phyloP scores from a whole-genome alignment of 92 coral and sea anemone species.

The Meandrina meandrites region DNA sequence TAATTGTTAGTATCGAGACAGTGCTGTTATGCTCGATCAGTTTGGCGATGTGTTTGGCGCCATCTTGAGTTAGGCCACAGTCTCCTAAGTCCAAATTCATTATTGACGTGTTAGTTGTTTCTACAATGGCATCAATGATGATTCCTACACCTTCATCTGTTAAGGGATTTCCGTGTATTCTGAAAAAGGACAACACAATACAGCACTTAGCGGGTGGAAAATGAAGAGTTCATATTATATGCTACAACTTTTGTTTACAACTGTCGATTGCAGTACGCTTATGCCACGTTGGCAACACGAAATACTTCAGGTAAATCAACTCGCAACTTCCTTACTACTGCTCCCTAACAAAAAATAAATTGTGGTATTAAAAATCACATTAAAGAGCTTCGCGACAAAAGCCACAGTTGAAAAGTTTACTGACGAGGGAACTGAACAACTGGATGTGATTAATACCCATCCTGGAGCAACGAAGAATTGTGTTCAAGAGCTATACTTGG shows the following conservation, averaged over 20 bases:
- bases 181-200: slow-evolving; percentile 33
- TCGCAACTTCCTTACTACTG: not conserved
- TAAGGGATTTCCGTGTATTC: slow-evolving; percentile 92
- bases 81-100: slow-evolving; percentile 92
- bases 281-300: not conserved
- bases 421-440: not conserved
- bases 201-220: not conserved
- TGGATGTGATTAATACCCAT: too few relatives aligned
- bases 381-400: not conserved
- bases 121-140: slow-evolving; percentile 85
- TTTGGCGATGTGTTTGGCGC: slow-evolving; percentile 84
- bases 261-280: not conserved
- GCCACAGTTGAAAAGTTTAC: not conserved
- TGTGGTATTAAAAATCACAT: not conserved
- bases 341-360: too few relatives aligned
- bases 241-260: not conserved
- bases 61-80: slow-evolving; percentile 82
- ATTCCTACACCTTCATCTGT: slow-evolving; percentile 81
- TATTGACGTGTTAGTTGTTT: slow-evolving; percentile 61
- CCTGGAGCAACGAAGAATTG: not conserved
- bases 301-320: not conserved
- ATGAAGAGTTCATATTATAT: not conserved
- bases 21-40: slow-evolving; percentile 74
- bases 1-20: slow-evolving; percentile 74
- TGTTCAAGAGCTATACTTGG: too few relatives aligned